These are phyloP conservation scores for Aphis craccivora DNA, from an alignment of 1,140 invertebrate genomes.

Conservation along the genomic window DNA sequence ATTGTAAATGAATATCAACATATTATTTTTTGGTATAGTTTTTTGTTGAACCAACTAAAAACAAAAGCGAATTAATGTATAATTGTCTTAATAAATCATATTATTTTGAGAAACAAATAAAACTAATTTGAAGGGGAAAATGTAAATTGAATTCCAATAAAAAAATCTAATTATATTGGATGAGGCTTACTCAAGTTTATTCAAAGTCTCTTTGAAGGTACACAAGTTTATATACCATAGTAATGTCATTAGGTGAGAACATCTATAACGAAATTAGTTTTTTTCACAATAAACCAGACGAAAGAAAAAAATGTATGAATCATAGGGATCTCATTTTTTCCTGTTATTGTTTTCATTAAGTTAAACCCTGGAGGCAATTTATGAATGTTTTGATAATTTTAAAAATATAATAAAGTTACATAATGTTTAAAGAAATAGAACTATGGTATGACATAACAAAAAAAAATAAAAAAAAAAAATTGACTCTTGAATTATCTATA, in stretches of 20 bases:
- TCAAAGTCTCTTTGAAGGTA: constrained; percentile 34
- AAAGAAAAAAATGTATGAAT: constrained; percentile 28
- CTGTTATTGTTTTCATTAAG: neutral
- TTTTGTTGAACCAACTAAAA: neutral
- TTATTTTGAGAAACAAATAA: constrained; percentile 41
- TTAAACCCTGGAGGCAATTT: neutral
- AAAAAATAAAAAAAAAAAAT: neutral
- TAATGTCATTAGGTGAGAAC: constrained; percentile 45
- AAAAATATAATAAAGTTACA: constrained; percentile 3
- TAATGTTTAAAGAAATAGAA: too few relatives aligned
- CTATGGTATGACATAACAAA: neutral
- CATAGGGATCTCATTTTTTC: neutral
- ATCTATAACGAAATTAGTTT: constrained; percentile 44
- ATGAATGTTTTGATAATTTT: neutral
- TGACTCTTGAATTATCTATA: neutral
- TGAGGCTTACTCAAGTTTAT: constrained; percentile 21
- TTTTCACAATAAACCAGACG: neutral
- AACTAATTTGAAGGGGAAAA: constrained; percentile 35
- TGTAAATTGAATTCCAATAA: constrained; percentile 39
- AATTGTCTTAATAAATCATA: constrained; percentile 33
- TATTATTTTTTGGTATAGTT: neutral
- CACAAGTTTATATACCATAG: constrained; percentile 9
- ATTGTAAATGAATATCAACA: neutral
- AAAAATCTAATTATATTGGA: constrained; percentile 47
- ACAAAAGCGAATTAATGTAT: constrained; percentile 25